A percentile compares a stretch with the other conserved stretches of the same genome.
Conservation (phyloP, 2,113 vertebrate genomes). For the Odocoileus hemionus region DNA sequence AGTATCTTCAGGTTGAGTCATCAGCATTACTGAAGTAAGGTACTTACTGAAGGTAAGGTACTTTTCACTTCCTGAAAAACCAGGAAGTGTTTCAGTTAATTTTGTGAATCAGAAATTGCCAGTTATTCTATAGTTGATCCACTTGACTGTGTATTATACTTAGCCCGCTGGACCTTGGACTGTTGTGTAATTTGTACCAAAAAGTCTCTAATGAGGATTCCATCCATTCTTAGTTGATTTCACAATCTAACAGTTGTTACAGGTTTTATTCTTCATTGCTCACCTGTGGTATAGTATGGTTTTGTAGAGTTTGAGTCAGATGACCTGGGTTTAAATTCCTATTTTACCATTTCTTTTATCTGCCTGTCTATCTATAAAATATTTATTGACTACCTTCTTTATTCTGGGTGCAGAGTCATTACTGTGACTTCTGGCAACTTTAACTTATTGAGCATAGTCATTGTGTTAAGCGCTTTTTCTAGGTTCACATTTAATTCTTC, state of each 20-base stretch:
- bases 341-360: not conserved
- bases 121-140: conserved; percentile 18
- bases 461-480: conserved; percentile 1
- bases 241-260: not conserved
- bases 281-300: not conserved
- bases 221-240: conserved; percentile 14
- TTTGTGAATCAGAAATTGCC: conserved; percentile 34
- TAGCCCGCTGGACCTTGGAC: not conserved
- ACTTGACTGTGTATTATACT: not conserved
- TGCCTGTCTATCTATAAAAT: not conserved
- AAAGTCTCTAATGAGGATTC: conserved; percentile 17
- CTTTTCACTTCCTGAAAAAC: not conserved
- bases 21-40: not conserved
- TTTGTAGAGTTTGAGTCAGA: not conserved
- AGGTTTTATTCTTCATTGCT: not conserved
- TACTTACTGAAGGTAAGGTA: not conserved
- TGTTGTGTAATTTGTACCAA: conserved; percentile 21
- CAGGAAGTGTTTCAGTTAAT: not conserved
- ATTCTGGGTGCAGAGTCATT: not conserved
- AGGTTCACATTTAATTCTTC: conserved; percentile 23
- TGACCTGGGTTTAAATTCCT: not conserved
- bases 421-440: not conserved
- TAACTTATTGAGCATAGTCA: not conserved
- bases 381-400: not conserved
- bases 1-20: not conserved